phyloP scores from a whole-genome alignment of 1,140 invertebrate genomes.

The Yoshiicerus persimilis region DNA sequence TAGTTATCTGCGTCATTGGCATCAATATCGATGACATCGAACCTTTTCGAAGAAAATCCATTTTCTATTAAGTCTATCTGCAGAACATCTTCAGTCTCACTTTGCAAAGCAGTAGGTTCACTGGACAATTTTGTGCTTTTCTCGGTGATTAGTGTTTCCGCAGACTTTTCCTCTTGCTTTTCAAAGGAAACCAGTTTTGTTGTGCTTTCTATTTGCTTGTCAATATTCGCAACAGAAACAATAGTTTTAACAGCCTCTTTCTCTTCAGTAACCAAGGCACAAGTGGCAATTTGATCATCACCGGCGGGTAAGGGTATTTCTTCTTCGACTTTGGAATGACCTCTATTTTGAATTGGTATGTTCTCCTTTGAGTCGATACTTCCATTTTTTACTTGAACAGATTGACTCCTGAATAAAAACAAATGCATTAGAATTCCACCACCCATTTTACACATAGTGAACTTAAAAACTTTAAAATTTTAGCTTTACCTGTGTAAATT shows the following conservation, averaged over 20 bases:
- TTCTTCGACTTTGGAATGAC: not conserved
- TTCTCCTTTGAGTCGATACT: not conserved
- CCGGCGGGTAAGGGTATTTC: not conserved
- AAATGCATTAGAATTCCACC: not conserved
- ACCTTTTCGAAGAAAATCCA: not conserved
- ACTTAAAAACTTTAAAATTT: not conserved
- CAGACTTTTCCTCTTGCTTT: not conserved
- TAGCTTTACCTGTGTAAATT: not conserved
- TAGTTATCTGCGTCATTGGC: conserved; percentile 72
- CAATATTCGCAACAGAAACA: not conserved
- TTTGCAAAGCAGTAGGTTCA: not conserved
- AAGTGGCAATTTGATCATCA: not conserved
- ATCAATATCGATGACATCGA: conserved; percentile 65
- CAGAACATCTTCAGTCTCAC: not conserved
- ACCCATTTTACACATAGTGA: not conserved
- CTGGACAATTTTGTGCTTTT: not conserved
- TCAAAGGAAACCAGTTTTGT: not conserved
- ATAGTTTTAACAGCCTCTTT: not conserved
- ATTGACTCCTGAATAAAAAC: not conserved
- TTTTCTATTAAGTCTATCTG: conserved; percentile 49
- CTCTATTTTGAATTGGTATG: not conserved
- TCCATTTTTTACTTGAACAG: not conserved
- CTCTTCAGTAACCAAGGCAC: not conserved
- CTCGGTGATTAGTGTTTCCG: too few relatives aligned
- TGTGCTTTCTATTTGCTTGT: not conserved